Evolutionary conservation across 2,113 vertebrate genomes (phyloP).

Genomic region (Pangasianodon hypophthalmus): DNA sequence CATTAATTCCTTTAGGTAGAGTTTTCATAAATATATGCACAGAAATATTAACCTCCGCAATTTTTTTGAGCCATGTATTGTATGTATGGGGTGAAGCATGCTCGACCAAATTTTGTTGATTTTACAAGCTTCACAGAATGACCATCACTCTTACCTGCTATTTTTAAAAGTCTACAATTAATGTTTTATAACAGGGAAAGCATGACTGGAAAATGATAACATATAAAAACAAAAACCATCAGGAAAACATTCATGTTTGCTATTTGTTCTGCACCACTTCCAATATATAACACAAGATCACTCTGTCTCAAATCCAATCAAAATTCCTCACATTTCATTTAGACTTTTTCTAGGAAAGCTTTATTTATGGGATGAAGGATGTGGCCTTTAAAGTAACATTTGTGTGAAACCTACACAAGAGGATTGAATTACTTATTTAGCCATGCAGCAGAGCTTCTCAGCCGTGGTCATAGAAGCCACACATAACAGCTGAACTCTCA

Average conservation of each 20-base stretch:
- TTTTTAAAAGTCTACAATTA: background rate
- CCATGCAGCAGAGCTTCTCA: background rate
- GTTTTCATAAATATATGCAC: background rate
- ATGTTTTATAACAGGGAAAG: background rate
- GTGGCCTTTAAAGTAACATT: conserved; percentile 11
- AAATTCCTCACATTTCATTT: conserved; percentile 20
- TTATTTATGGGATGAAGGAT: background rate
- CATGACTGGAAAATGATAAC: background rate
- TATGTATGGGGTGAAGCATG: background rate
- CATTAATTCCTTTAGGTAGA: background rate
- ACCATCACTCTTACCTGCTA: background rate
- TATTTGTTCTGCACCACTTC: background rate
- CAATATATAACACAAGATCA: background rate
- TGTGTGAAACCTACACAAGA: background rate
- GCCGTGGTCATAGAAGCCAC: background rate
- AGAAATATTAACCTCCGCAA: background rate
- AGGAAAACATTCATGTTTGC: background rate
- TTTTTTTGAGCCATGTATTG: background rate
- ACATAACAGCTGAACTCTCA: background rate
- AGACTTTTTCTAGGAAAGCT: background rate
- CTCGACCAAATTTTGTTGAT: background rate
- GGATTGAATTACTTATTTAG: conserved; percentile 36
- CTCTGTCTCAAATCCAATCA: background rate
- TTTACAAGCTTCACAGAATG: background rate
- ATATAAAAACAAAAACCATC: background rate